Evolutionary conservation across 2,797 vertebrate species (phyloP).

Genomic region (Lagorchestes hirsutus): DNA sequence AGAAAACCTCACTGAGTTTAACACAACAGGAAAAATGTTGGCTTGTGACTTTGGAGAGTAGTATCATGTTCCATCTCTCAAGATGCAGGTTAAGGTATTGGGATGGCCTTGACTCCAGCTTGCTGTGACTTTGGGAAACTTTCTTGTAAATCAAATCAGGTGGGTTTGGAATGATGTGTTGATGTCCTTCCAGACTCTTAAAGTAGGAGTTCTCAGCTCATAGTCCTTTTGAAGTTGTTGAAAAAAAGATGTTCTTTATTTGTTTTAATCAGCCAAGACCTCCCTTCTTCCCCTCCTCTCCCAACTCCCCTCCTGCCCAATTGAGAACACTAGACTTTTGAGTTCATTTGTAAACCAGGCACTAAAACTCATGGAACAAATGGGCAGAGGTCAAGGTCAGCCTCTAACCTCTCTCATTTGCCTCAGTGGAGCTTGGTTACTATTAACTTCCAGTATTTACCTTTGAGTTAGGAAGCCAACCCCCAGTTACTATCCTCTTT

Average conservation of each 20-base stretch:
- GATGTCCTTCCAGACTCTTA: neutral
- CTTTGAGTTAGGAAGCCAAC: neutral
- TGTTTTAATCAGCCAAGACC: neutral
- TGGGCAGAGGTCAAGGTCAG: conserved; percentile 52
- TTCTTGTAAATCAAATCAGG: neutral
- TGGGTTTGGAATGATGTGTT: neutral
- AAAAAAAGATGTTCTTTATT: conserved; percentile 45
- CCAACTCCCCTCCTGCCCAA: neutral
- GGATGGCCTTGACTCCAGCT: neutral
- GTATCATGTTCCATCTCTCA: neutral
- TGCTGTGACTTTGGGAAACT: neutral
- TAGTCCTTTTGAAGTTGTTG: neutral
- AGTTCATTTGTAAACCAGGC: conserved; percentile 32
- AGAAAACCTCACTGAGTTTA: neutral
- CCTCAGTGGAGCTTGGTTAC: conserved; percentile 11
- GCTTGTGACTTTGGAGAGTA: neutral
- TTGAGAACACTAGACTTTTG: neutral
- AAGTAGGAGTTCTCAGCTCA: neutral
- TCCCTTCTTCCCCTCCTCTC: neutral
- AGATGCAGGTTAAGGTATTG: neutral
- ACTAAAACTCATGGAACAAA: conserved; percentile 49
- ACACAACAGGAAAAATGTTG: neutral
- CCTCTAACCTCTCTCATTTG: conserved; percentile 65
- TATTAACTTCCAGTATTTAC: neutral
- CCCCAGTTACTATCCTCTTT: neutral